Base-by-base conservation (phyloP, 2,888 invertebrate genomes). In the Sylvicola cinctus region DNA sequence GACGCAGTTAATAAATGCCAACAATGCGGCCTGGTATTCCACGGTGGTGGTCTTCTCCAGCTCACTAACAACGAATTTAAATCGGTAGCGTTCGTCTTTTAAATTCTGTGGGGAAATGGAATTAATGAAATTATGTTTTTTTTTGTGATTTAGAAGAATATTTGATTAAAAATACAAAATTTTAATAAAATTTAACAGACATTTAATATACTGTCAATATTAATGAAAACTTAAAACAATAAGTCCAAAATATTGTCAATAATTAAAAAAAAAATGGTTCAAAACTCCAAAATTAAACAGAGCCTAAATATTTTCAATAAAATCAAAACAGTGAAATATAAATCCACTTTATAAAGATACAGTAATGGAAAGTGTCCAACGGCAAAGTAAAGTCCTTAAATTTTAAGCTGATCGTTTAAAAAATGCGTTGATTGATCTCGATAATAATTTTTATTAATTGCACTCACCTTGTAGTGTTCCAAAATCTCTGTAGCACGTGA, bases 1-100 rank as follows among this genome's bases (percentile, higher is more conserved):
- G 54, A 91, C 74, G 55, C 91, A 91, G 66, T 95, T 95, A 61
- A 93, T 73, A 63, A 95, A 91, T 36, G 88, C 88, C 50, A 93
- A 67, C 45, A 95, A 63, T 5, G 88, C 81, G 10, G 85, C 85
- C 65, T 83, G 81, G 64, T 93, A 93, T 58, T 88, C 87, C 35
- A 78, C 69, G 39, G 74, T 70, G 34, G 73, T 63, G 25, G 88
- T 77, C 45, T 72, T 69, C 53, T 77, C 76, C 51, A 95, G 64
- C 61, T 95, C 93, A 44, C 78, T 75, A 38, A 93, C 78, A 43
- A 93, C 74, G 47, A 90, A 69, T 53, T 71, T 77, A 50, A 93
- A 75, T 40, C 91, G 75, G 63, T 93, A 91, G 39, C 90, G 69
- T 58, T 84, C 83, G 47, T 71, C 71, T 61, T 87, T 87, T 46